Conservation (phyloP, 2,797 vertebrate genomes). For the Potorous gilbertii region DNA sequence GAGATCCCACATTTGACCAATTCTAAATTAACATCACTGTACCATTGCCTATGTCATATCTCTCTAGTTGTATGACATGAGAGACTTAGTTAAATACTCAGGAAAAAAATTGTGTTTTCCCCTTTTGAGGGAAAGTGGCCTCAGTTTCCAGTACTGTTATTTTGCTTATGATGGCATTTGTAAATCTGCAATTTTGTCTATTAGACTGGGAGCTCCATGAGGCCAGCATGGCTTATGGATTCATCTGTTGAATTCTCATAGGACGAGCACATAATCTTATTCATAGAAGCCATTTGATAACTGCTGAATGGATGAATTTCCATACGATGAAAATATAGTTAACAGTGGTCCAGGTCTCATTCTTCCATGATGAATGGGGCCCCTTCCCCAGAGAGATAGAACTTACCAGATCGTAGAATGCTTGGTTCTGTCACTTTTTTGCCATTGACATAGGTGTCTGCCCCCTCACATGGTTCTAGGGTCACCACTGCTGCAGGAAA, state of each 20-base stretch:
- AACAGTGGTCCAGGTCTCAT: not conserved
- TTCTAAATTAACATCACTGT: not conserved
- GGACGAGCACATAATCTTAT: not conserved
- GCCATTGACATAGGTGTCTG: conserved; percentile 97
- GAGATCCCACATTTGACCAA: not conserved
- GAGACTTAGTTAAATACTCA: not conserved
- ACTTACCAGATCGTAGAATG: conserved; percentile 93
- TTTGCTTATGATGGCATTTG: not conserved
- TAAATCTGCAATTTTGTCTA: not conserved
- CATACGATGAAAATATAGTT: not conserved
- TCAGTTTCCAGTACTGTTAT: not conserved
- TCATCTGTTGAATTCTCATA: not conserved
- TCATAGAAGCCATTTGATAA: not conserved
- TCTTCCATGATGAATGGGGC: not conserved
- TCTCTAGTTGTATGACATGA: not conserved
- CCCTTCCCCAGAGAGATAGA: no score
- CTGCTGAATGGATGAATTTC: not conserved
- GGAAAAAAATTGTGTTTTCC: not conserved
- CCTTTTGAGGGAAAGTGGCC: not conserved
- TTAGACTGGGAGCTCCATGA: not conserved
- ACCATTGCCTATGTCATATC: not conserved
- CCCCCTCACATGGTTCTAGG: conserved; percentile 95
- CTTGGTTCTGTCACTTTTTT: conserved; percentile 95
- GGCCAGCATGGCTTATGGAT: not conserved
- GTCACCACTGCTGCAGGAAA: conserved; percentile 87